Evolutionary conservation across 53 echinoderm and acorn worm species (phyloP), one percentile per base, ranked within the genome.

Genomic region (Holothuria scabra): DNA sequence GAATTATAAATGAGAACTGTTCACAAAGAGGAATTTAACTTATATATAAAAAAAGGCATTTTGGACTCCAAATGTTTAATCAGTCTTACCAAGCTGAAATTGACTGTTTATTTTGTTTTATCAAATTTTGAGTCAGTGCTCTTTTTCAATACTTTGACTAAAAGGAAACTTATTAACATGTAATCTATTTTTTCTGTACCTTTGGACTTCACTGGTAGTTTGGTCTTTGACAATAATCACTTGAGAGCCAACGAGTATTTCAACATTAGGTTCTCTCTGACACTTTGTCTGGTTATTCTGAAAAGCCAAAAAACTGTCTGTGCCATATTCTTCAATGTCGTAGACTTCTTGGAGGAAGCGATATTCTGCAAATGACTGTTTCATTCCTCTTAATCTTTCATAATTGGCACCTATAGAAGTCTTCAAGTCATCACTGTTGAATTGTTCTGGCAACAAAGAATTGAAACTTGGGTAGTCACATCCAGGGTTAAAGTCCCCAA

Each of bases 321-420:
- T 71, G 20, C 99, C 99, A 49, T 92, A 99, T 14, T 89, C 89
- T 59, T 99, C 94, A 74, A 92, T 67, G 9, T 81, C 66, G 23
- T 84, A 78, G 16, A 74, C 80, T 58, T 95, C 99, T 71, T 93
- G 88, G 6, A 99, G 83, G 80, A 99, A 85, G 20, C 85, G 84
- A 46, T 89, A 67, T 63, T 91, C 87, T 6, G 99, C 94, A 29
- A 84, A 85, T 23, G 79, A 48, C 37, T 59, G 81, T 38, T 85
- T 89, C 99, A 99, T 97, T 34, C 97, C 95, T 10, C 94, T 84
- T 23, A 99, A 82, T n/a, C 92, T 74, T 28, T 87, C 82, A 30
- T 99, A 94, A 65, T 99, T 90, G 11, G 92, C 85, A 58, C 79
- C 83, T 37, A 95, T 90, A 19, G 89, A 90, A 1, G 87, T 78